phyloP scores from a whole-genome alignment of 1,140 invertebrate genomes.

The Leptestheria dahalacensis region DNA sequence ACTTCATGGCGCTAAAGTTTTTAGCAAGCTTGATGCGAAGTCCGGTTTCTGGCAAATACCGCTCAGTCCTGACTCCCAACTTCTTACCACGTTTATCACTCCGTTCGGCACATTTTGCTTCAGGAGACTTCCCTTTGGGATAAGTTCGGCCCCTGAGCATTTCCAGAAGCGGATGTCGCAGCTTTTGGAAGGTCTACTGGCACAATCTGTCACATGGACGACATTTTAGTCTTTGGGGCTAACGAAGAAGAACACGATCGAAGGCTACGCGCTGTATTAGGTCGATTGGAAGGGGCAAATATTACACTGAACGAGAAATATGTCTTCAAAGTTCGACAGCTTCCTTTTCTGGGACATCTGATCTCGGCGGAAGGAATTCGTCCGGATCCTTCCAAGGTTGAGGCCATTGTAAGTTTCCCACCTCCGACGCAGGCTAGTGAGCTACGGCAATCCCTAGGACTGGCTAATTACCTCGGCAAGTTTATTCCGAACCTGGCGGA shows the following conservation, averaged over 20 bases:
- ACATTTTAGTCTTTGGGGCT: constrained; percentile 25
- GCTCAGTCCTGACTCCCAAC: background rate
- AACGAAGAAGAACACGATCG: constrained; percentile 19
- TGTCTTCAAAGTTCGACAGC: constrained; percentile 20
- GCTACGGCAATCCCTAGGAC: constrained; percentile 26
- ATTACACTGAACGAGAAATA: constrained; percentile 24
- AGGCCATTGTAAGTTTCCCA: constrained; percentile 27
- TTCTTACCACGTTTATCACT: constrained; percentile 27
- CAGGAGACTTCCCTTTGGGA: constrained; percentile 25
- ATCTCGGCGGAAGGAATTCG: constrained; percentile 25
- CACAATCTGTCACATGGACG: constrained; percentile 25
- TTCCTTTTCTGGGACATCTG: constrained; percentile 28
- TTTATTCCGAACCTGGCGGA: constrained; percentile 26
- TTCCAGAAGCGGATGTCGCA: constrained; percentile 26
- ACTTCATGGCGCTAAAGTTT: constrained; percentile 1
- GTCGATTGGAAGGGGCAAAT: background rate
- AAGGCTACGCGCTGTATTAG: background rate
- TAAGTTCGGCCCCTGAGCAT: constrained; percentile 27
- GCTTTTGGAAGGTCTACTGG: constrained; percentile 24
- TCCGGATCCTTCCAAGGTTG: constrained; percentile 29
- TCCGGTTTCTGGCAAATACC: constrained; percentile 19
- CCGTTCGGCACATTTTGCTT: constrained; percentile 25
- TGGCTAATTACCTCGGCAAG: constrained; percentile 16
- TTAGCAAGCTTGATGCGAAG: constrained; percentile 22
- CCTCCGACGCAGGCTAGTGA: constrained; percentile 25